These are phyloP conservation scores for Monarcha castaneiventris DNA, from an alignment of 2,113 vertebrate genomes.

Conservation along the genomic window DNA sequence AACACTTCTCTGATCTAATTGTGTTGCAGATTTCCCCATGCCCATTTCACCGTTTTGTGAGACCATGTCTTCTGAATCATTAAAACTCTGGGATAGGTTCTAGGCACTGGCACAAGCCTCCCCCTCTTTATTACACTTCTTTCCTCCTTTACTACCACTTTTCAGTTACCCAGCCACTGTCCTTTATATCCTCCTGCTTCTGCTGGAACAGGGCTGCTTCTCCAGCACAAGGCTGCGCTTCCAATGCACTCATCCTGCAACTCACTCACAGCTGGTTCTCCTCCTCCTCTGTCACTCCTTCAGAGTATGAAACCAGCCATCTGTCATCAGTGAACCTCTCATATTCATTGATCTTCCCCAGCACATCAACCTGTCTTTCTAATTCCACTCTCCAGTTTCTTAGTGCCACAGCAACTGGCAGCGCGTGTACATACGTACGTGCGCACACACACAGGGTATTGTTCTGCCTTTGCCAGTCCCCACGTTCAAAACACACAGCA, in stretches of 20 bases:
- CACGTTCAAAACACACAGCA: background rate
- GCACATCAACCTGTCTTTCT: slow-evolving; percentile 17
- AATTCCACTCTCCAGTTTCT: slow-evolving; percentile 20
- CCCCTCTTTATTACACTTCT: slow-evolving; percentile 8
- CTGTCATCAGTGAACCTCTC: slow-evolving; percentile 62
- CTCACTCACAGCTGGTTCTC: slow-evolving; percentile 65
- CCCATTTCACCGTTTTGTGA: background rate
- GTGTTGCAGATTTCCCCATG: background rate
- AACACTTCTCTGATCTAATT: slow-evolving; percentile 25
- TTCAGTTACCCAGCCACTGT: background rate
- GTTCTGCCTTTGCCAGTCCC: background rate
- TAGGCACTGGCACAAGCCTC: background rate
- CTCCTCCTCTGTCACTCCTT: slow-evolving; percentile 64
- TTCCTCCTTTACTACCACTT: slow-evolving; percentile 40
- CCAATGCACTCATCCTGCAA: slow-evolving; percentile 51
- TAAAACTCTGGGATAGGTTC: slow-evolving; percentile 22
- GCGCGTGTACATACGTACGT: fast-evolving
- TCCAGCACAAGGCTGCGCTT: background rate
- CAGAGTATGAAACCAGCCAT: slow-evolving; percentile 58
- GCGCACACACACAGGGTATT: background rate
- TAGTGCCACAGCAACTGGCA: background rate
- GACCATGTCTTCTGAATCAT: background rate
- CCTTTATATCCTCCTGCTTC: slow-evolving; percentile 12
- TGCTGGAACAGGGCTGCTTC: slow-evolving; percentile 28
- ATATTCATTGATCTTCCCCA: slow-evolving; percentile 64